Evolutionary conservation across 2,113 vertebrate genomes (phyloP).

Genomic region (Okapia johnstoni): DNA sequence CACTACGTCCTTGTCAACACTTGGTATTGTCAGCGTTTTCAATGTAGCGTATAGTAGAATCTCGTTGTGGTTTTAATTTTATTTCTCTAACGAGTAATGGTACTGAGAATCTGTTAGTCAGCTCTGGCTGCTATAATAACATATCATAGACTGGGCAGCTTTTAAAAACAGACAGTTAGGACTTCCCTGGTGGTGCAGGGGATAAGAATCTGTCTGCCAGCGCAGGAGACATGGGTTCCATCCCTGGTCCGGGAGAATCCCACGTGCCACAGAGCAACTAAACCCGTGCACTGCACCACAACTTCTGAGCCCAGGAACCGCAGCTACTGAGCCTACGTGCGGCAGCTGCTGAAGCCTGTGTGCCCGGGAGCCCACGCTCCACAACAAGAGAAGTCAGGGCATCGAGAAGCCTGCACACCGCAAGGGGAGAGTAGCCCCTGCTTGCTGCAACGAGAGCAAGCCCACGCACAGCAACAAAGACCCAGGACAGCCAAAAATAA

Average conservation of each 20-base stretch:
- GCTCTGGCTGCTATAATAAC: background rate
- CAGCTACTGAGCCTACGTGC: background rate
- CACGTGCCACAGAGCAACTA: background rate
- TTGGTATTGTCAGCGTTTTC: background rate
- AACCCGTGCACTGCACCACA: background rate
- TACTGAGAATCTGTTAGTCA: background rate
- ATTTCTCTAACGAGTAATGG: background rate
- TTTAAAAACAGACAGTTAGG: background rate
- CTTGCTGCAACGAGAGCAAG: background rate
- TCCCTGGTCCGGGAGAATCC: background rate
- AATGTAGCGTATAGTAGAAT: accelerated
- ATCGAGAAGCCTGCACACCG: background rate
- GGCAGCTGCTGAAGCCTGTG: background rate
- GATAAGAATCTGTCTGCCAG: background rate
- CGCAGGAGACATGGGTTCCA: background rate
- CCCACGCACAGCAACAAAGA: background rate
- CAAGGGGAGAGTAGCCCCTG: background rate
- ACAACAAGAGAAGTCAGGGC: accelerated
- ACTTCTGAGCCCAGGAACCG: background rate
- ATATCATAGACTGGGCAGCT: background rate
- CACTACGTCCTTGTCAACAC: background rate
- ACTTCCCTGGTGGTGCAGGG: background rate
- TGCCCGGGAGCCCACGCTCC: background rate
- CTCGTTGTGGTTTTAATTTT: background rate
- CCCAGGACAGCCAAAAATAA: background rate